Evolutionary conservation across 1,140 invertebrate genomes (phyloP).

Genomic region (Leptinotarsa lineolata): DNA sequence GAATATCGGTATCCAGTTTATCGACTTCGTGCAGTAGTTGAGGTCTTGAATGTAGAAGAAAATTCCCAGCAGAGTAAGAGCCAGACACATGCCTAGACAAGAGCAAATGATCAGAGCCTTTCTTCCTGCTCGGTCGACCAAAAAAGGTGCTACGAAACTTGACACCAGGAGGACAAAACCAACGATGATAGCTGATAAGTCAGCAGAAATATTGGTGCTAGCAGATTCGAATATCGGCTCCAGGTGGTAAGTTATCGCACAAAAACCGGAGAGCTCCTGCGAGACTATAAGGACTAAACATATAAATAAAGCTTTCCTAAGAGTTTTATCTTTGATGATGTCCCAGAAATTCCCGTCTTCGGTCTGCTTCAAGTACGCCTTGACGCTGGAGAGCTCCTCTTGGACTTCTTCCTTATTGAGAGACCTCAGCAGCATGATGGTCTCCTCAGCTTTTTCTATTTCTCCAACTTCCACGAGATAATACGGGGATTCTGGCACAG

Average conservation of each 20-base stretch:
- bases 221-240: slow-evolving; percentile 70
- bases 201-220: slow-evolving; percentile 61
- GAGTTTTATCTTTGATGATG: slow-evolving; percentile 57
- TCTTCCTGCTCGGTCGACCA: slow-evolving; percentile 73
- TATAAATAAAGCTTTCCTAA: slow-evolving; percentile 69
- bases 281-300: slow-evolving; percentile 71
- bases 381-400: slow-evolving; percentile 19
- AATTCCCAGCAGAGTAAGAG: slow-evolving; percentile 44
- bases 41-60: slow-evolving; percentile 51
- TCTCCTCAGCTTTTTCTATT: slow-evolving; percentile 64
- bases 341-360: slow-evolving; percentile 32
- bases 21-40: slow-evolving; percentile 47
- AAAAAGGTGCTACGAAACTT: slow-evolving; percentile 62
- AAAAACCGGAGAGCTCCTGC: slow-evolving; percentile 79
- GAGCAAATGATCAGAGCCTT: slow-evolving; percentile 68
- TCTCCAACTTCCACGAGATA: slow-evolving; percentile 66
- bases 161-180: slow-evolving; percentile 66
- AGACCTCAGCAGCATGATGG: slow-evolving; percentile 67
- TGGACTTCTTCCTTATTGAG: slow-evolving; percentile 48
- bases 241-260: slow-evolving; percentile 80
- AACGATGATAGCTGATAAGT: slow-evolving; percentile 72
- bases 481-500: slow-evolving; percentile 77
- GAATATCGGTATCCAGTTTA: slow-evolving; percentile 66
- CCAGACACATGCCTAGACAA: slow-evolving; percentile 58
- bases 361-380: slow-evolving; percentile 10